Evolutionary conservation across 2,888 invertebrate species (phyloP).

Genomic region (Lasioglossum malachurum): DNA sequence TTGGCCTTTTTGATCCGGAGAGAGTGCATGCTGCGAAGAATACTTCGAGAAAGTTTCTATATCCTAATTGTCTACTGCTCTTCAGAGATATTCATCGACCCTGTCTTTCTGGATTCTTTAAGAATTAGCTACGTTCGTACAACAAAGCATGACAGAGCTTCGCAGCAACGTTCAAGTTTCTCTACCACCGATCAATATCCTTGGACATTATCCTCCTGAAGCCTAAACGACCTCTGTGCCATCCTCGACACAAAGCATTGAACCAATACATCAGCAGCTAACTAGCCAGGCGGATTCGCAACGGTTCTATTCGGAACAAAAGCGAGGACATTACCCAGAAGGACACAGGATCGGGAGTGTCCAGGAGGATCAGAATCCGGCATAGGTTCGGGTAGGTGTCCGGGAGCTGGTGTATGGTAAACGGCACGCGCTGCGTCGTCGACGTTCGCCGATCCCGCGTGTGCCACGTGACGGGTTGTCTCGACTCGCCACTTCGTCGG

Average conservation of each 20-base stretch:
- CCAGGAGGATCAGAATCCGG: not conserved
- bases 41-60: too few species aligned
- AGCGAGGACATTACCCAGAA: not conserved
- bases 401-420: not conserved
- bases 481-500: slow-evolving; percentile 13
- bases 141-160: too few species aligned
- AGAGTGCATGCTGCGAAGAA: not conserved
- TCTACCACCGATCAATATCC: not conserved
- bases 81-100: not conserved
- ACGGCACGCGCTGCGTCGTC: slow-evolving; percentile 33
- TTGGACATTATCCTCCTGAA: not conserved
- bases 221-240: not conserved
- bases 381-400: not conserved
- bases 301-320: not conserved
- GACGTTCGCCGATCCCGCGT: slow-evolving; percentile 34
- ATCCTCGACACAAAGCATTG: not conserved
- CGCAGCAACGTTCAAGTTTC: too few species aligned
- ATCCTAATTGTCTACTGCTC: not conserved
- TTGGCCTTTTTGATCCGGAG: not conserved
- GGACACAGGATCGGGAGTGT: not conserved
- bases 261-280: not conserved
- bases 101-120: not conserved
- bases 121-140: not conserved
- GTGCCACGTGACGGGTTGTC: slow-evolving; percentile 54
- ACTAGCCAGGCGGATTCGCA: not conserved